Evolutionary conservation across 2,797 vertebrate species (phyloP).

Genomic region (Nannoperca obscura): DNA sequence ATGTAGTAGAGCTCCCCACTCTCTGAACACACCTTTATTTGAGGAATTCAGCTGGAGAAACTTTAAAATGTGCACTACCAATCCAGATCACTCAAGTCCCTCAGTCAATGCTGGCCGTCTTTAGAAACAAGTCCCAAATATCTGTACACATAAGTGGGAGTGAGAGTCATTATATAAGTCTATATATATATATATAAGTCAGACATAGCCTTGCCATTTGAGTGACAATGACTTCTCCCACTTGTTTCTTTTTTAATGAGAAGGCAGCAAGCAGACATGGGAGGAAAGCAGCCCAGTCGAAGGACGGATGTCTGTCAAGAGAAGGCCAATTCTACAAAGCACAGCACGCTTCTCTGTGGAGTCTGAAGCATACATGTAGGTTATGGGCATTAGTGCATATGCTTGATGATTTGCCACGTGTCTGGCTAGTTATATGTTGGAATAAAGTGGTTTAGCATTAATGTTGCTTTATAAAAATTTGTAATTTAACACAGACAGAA

Average conservation of each 20-base stretch:
- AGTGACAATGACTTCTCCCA: conserved; percentile 73
- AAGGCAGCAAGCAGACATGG: conserved; percentile 50
- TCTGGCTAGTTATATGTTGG: not conserved
- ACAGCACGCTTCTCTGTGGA: not conserved
- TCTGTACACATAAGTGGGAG: conserved; percentile 17
- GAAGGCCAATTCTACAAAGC: conserved; percentile 27
- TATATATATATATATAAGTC: too few species aligned
- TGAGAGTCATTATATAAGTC: conserved; percentile 21
- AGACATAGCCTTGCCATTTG: conserved; percentile 47
- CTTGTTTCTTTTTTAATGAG: conserved; percentile 78
- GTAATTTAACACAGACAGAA: not conserved
- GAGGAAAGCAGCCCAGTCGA: conserved; percentile 44
- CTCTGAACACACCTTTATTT: not conserved
- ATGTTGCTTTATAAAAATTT: not conserved
- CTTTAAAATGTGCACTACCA: not conserved
- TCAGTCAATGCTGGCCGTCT: conserved; percentile 2
- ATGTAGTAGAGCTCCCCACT: not conserved
- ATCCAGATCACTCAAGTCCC: conserved; percentile 2
- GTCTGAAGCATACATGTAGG: not conserved
- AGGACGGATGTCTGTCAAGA: conserved; percentile 58
- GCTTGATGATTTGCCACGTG: not conserved
- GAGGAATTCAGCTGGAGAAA: not conserved
- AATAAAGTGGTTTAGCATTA: not conserved
- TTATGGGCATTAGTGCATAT: not conserved
- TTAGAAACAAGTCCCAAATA: conserved; percentile 25